Percentiles rank a stretch among this genome's conserved stretches.
phyloP scores from a whole-genome alignment of 2,888 invertebrate genomes.

The Spilosoma lubricipeda region DNA sequence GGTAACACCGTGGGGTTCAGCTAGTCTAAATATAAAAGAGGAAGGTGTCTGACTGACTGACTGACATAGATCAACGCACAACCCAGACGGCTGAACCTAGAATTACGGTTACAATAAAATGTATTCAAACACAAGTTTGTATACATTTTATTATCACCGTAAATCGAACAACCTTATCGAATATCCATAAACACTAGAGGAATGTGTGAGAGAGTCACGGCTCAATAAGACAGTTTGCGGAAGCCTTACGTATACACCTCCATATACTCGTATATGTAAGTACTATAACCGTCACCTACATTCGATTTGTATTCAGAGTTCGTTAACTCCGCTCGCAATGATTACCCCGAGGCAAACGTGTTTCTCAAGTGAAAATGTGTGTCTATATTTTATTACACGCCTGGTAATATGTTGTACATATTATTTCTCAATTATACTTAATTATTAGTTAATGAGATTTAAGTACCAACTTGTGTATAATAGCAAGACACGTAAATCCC shows the following conservation, averaged over 20 bases:
- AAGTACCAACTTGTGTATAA: background rate
- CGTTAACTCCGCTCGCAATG: conserved; percentile 73
- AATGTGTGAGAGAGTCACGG: conserved; percentile 28
- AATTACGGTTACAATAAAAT: background rate
- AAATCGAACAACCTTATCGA: conserved; percentile 30
- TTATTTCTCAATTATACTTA: conserved; percentile 48
- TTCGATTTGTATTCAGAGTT: conserved; percentile 79
- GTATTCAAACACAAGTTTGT: conserved; percentile 17
- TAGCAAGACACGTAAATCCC: background rate
- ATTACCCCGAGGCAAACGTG: conserved; percentile 68
- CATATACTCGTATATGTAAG: conserved; percentile 10
- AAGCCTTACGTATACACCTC: conserved; percentile 11
- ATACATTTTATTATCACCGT: conserved; percentile 41
- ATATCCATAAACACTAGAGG: conserved; percentile 40
- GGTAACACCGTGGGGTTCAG: too few species aligned
- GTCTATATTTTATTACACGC: conserved; percentile 27
- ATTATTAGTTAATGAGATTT: conserved; percentile 30
- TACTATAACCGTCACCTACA: conserved; percentile 57
- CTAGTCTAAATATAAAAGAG: too few species aligned
- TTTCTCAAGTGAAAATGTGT: conserved; percentile 46
- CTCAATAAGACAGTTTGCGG: conserved; percentile 30
- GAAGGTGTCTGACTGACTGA: too few species aligned
- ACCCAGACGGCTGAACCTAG: too few species aligned
- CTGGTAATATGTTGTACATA: conserved; percentile 43
- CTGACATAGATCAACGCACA: too few species aligned